These are phyloP conservation scores for Myzus persicae DNA, from an alignment of 1,140 invertebrate genomes.

Conservation along the genomic window DNA sequence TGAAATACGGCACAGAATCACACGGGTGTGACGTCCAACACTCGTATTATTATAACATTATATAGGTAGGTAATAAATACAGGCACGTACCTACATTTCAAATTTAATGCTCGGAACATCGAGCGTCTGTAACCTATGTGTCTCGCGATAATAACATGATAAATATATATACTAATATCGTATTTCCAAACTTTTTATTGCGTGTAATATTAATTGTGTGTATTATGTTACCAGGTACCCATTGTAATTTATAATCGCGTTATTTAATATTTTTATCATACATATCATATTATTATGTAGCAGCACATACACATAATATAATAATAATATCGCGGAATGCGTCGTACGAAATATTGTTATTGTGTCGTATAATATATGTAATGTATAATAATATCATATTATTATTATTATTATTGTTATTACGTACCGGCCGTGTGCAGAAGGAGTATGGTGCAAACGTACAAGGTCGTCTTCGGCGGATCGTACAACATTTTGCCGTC, in stretches of 20 bases:
- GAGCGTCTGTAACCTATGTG: not conserved
- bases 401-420: not conserved
- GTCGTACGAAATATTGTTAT: not conserved
- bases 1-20: not conserved
- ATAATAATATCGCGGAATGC: not conserved
- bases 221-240: too few species aligned
- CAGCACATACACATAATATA: not conserved
- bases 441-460: not conserved
- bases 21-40: not conserved
- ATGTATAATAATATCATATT: not conserved
- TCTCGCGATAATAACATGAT: not conserved
- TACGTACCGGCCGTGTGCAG: not conserved
- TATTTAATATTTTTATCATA: not conserved
- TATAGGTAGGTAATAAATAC: too few species aligned
- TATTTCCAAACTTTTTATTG: too few species aligned
- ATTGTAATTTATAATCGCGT: too few species aligned
- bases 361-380: not conserved
- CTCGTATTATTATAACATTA: not conserved
- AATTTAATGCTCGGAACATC: not conserved
- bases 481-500: conserved; percentile 1
- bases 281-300: not conserved
- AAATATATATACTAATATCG: too few species aligned
- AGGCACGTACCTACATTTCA: not conserved
- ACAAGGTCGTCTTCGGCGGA: not conserved
- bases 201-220: too few species aligned